A percentile compares a stretch with the other conserved stretches of the same genome.
Evolutionary conservation across 2,113 vertebrate genomes (phyloP).

Genomic region (Oncorhynchus gorbuscha): DNA sequence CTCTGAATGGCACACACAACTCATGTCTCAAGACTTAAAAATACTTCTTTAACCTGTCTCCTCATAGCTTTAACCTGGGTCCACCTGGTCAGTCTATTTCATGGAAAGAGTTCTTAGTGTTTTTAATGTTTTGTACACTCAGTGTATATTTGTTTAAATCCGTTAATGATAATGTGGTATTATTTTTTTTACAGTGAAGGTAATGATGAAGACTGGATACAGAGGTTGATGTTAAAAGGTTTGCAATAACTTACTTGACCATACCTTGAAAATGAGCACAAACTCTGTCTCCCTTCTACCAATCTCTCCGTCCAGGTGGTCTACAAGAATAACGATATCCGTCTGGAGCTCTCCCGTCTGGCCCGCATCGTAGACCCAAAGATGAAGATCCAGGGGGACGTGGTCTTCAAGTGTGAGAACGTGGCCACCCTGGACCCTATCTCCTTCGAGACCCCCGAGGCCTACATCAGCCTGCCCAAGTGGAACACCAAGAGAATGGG

Average conservation of each 20-base stretch:
- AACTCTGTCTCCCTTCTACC: not conserved
- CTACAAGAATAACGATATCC: constrained; percentile 99
- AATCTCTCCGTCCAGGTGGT: constrained; percentile 81
- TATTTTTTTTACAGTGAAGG: too few relatives aligned
- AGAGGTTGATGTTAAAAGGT: too few relatives aligned
- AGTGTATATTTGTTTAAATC: too few relatives aligned
- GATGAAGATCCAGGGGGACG: constrained; percentile 98
- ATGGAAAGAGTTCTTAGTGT: not conserved
- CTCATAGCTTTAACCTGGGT: too few relatives aligned
- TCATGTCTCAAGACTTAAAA: too few relatives aligned
- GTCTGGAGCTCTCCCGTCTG: constrained; percentile 93
- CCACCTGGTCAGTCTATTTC: too few relatives aligned
- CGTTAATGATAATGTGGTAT: too few relatives aligned
- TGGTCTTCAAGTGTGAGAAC: constrained; percentile 94
- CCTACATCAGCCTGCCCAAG: constrained; percentile 95
- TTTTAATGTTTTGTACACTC: too few relatives aligned
- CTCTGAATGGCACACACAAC: too few relatives aligned
- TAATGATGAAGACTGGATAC: too few relatives aligned
- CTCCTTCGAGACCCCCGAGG: constrained; percentile 97
- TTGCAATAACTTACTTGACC: not conserved
- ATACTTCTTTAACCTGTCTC: too few relatives aligned
- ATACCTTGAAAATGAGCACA: not conserved
- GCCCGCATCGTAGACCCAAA: constrained; percentile 95
- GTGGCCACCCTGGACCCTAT: constrained; percentile 96
- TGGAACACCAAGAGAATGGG: constrained; percentile 99